Conservation (phyloP, 64 coral and sea anemone species). For the Montipora sp. region DNA sequence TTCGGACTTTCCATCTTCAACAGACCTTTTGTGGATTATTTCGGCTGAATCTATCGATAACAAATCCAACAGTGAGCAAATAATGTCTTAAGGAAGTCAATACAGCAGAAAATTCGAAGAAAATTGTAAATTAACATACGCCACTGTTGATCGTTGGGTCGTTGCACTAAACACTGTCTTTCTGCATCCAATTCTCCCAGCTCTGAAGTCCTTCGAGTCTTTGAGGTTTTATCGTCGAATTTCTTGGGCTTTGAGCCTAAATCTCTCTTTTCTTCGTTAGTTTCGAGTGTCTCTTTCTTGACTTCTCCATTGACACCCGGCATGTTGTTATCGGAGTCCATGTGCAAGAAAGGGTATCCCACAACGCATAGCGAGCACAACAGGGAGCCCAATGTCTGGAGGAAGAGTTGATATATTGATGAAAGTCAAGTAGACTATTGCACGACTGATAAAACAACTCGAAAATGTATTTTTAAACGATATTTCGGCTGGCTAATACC, state of each 20-base stretch:
- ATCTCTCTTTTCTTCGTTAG: slow-evolving; percentile 62
- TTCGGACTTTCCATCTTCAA: slow-evolving; percentile 65
- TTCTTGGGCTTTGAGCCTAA: slow-evolving; percentile 58
- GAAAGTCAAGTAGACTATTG: no score
- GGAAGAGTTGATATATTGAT: no score
- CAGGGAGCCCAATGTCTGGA: neutral
- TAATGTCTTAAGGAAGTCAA: neutral
- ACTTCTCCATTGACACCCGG: slow-evolving; percentile 47
- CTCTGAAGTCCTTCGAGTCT: slow-evolving; percentile 67
- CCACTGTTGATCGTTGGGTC: slow-evolving; percentile 60
- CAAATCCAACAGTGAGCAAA: neutral
- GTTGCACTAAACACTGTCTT: slow-evolving; percentile 65
- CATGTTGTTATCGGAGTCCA: slow-evolving; percentile 55
- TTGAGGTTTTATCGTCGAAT: slow-evolving; percentile 65
- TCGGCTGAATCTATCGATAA: slow-evolving; percentile 69
- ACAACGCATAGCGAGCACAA: neutral
- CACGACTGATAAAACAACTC: no score
- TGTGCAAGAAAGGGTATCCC: slow-evolving; percentile 11
- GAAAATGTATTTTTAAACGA: no score
- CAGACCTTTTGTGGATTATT: slow-evolving; percentile 70
- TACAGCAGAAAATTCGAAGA: neutral
- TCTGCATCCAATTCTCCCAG: slow-evolving; percentile 10
- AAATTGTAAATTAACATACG: slow-evolving; percentile 35
- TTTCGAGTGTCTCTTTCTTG: slow-evolving; percentile 64
- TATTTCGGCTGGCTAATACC: no score